phyloP scores from a whole-genome alignment of 23 tunicate genomes.

The Styela plicata region DNA sequence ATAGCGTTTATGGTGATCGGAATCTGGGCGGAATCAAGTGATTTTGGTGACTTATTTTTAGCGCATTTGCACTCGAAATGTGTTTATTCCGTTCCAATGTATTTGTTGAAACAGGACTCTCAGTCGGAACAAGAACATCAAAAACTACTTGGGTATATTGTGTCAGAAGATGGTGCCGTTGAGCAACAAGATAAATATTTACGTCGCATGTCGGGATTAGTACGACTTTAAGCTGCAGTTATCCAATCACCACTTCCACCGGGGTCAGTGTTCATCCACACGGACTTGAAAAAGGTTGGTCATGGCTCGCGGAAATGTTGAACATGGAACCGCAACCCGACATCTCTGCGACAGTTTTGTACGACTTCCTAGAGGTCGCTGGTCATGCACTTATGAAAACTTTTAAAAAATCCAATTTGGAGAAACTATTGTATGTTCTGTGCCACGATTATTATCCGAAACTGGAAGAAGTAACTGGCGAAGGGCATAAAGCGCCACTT shows the following conservation, averaged over 20 bases:
- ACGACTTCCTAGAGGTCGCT: conserved; percentile 71
- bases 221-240: conserved; percentile 78
- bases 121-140: conserved; percentile 42
- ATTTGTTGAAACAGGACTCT: conserved; percentile 25
- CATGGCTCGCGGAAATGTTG: conserved; percentile 77
- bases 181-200: conserved; percentile 75
- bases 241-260: conserved; percentile 91
- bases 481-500: conserved; percentile 48
- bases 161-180: conserved; percentile 46
- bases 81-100: conserved; percentile 62
- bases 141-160: conserved; percentile 52
- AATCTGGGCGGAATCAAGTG: conserved; percentile 50
- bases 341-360: conserved; percentile 69
- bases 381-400: conserved; percentile 68
- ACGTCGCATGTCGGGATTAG: conserved; percentile 78
- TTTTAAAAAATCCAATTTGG: conserved; percentile 62
- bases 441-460: conserved; percentile 80
- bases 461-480: conserved; percentile 58
- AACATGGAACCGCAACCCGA: conserved; percentile 87
- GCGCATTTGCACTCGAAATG: conserved; percentile 64
- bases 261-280: conserved; percentile 66
- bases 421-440: conserved; percentile 53
- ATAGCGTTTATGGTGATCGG: conserved; percentile 64
- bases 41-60: conserved; percentile 47
- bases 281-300: conserved; percentile 70